Percentiles rank a stretch among this genome's conserved stretches.
Conservation (phyloP, 2,113 vertebrate species). For the Urocolius indicus region DNA sequence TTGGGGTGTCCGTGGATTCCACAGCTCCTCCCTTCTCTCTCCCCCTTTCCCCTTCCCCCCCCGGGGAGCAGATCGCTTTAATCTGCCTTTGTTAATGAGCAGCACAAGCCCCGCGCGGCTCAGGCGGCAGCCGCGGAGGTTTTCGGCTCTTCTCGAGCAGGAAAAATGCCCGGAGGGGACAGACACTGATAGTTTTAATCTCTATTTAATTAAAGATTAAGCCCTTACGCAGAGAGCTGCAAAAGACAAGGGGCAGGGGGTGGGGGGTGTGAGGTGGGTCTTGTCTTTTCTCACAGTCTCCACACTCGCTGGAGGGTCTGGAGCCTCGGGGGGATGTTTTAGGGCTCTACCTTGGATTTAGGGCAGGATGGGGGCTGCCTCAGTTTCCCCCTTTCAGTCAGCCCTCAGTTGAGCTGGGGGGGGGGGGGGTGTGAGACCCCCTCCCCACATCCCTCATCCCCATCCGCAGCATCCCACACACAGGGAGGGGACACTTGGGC, state of each 20-base stretch:
- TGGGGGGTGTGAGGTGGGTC: neutral
- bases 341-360: neutral
- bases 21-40: fast-evolving
- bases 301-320: neutral
- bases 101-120: neutral
- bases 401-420: too few relatives aligned
- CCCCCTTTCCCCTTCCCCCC: neutral
- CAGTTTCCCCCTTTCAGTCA: neutral
- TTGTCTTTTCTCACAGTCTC: neutral
- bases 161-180: slow-evolving; percentile 39
- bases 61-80: neutral
- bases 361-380: neutral
- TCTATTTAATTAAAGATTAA: slow-evolving; percentile 83
- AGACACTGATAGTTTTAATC: slow-evolving; percentile 75
- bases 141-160: slow-evolving; percentile 58
- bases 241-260: neutral
- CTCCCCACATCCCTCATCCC: neutral
- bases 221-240: slow-evolving; percentile 50
- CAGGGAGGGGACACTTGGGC: fast-evolving
- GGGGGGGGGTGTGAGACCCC: neutral
- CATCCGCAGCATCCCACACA: neutral
- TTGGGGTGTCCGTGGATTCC: neutral
- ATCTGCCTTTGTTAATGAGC: slow-evolving; percentile 45
- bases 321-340: neutral
- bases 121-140: neutral